These are phyloP conservation scores for Drosophila nigrodunni DNA, from an alignment of 1,140 invertebrate species.

Conservation along the genomic window DNA sequence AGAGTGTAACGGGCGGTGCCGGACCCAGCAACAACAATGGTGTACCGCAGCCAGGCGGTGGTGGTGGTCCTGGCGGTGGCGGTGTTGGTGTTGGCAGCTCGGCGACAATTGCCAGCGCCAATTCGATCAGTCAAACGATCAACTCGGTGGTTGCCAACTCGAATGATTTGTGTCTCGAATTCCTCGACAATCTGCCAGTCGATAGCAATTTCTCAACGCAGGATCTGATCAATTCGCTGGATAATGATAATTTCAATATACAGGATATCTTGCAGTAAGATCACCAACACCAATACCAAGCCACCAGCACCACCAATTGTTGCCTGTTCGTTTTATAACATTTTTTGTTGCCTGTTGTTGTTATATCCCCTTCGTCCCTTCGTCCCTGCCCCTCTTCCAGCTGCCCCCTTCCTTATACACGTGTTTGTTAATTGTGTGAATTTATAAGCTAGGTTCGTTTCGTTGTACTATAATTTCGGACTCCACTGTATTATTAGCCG, in stretches of 20 bases:
- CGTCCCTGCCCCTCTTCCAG: not conserved
- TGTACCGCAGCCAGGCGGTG: slow-evolving; percentile 27
- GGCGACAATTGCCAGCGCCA: slow-evolving; percentile 84
- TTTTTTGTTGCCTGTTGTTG: slow-evolving; percentile 78
- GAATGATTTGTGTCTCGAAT: slow-evolving; percentile 91
- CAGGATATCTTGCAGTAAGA: slow-evolving; percentile 80
- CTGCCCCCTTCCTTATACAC: slow-evolving; percentile 14
- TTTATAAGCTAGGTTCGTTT: slow-evolving; percentile 71
- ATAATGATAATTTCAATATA: slow-evolving; percentile 82
- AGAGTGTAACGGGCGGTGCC: slow-evolving; percentile 56
- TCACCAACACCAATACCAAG: slow-evolving; percentile 30
- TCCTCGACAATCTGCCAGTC: slow-evolving; percentile 91
- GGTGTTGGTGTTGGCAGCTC: slow-evolving; percentile 42
- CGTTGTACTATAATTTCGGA: slow-evolving; percentile 70
- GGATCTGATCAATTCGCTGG: slow-evolving; percentile 90
- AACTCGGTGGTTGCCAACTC: slow-evolving; percentile 87
- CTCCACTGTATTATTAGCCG: slow-evolving; percentile 60
- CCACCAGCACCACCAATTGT: slow-evolving; percentile 58
- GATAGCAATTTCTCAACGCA: slow-evolving; percentile 91
- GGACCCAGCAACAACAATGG: slow-evolving; percentile 76
- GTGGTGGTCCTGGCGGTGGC: slow-evolving; percentile 15
- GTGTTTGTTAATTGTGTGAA: slow-evolving; percentile 73
- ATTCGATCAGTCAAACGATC: slow-evolving; percentile 84
- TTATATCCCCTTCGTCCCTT: slow-evolving; percentile 36
- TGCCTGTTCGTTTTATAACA: slow-evolving; percentile 55